Conservation (phyloP, 2,888 invertebrate genomes). For the Stenodera caucasica region DNA sequence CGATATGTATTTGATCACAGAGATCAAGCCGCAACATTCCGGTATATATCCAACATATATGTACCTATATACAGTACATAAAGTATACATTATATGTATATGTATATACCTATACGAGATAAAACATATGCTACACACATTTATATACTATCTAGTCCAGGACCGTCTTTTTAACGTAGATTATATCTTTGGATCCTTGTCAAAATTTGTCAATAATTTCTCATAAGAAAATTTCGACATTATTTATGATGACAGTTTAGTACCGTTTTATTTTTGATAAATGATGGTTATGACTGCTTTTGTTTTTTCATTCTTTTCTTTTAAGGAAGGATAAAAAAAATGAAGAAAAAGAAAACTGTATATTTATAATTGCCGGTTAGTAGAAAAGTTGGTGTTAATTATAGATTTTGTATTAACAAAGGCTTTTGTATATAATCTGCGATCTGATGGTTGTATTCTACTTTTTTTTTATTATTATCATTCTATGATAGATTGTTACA, state of each 20-base stretch:
- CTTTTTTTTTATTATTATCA: no score
- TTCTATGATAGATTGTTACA: slow-evolving; percentile 7
- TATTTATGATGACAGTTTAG: not conserved
- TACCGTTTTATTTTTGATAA: not conserved
- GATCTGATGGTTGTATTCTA: not conserved
- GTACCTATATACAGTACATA: not conserved
- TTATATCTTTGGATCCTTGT: no score
- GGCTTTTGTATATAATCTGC: slow-evolving; percentile 2
- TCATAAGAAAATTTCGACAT: not conserved
- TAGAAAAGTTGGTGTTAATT: slow-evolving; percentile 5
- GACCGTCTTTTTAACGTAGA: slow-evolving; percentile 10
- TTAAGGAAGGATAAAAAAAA: not conserved
- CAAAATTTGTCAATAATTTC: not conserved
- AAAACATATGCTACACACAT: no score
- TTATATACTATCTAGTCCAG: no score
- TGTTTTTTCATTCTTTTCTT: not conserved
- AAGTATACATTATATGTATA: no score
- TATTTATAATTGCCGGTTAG: slow-evolving; percentile 4
- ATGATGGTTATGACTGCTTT: not conserved
- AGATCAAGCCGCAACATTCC: slow-evolving; percentile 39
- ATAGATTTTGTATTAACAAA: slow-evolving; percentile 4
- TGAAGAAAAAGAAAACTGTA: not conserved
- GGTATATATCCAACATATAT: slow-evolving; percentile 27
- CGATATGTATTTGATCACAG: slow-evolving; percentile 51
- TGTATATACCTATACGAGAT: no score